Evolutionary conservation across 2,888 invertebrate species (phyloP).

Genomic region (Drosophila planitibia): DNA sequence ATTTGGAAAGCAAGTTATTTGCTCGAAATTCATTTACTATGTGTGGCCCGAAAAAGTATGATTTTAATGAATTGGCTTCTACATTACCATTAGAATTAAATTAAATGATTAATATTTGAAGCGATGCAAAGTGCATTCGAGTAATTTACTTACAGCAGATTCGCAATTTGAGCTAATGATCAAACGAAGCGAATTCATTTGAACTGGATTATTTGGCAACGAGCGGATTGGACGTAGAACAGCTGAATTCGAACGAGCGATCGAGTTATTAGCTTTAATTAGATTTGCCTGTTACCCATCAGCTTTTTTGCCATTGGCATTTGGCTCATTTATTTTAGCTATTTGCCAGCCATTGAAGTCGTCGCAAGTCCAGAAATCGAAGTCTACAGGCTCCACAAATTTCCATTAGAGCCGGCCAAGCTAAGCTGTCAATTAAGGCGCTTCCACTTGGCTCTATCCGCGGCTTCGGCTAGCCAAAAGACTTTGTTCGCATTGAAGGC

Average conservation of each 20-base stretch:
- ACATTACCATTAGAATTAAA: neutral
- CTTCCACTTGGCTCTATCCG: conserved; percentile 21
- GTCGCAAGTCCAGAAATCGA: conserved; percentile 18
- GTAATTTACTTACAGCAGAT: conserved; percentile 12
- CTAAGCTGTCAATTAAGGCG: conserved; percentile 56
- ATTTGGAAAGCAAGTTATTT: neutral
- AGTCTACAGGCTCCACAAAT: conserved; percentile 11
- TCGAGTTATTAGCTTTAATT: conserved; percentile 56
- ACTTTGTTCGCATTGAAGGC: conserved; percentile 33
- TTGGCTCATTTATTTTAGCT: conserved; percentile 49
- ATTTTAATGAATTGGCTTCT: neutral
- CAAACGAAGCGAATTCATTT: conserved; percentile 13
- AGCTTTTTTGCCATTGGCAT: conserved; percentile 47
- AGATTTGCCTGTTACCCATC: conserved; percentile 62
- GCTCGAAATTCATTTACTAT: neutral
- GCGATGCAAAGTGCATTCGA: neutral
- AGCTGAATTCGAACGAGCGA: conserved; percentile 10
- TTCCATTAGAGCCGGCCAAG: conserved; percentile 36
- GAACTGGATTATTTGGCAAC: conserved; percentile 27
- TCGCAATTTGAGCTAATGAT: neutral
- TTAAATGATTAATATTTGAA: neutral
- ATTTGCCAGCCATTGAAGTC: conserved; percentile 34
- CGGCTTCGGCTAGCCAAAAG: conserved; percentile 25
- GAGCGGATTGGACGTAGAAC: conserved; percentile 17
- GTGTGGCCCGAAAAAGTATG: neutral